Conservation (phyloP, 2,888 invertebrate species). For the Metallyticus violacea region DNA sequence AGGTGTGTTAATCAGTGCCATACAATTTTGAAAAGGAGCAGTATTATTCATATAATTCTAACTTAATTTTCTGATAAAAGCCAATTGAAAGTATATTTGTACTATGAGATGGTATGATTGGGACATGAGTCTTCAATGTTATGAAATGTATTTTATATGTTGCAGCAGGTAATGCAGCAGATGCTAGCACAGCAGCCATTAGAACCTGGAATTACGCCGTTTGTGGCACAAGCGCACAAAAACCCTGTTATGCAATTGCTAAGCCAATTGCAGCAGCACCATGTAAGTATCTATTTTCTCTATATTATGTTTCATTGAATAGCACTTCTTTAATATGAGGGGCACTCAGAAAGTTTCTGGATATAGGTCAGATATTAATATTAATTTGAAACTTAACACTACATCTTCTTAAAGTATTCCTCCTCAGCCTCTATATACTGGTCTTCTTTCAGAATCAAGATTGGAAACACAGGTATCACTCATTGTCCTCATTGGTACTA, state of each 20-base stretch:
- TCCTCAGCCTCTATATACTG: no score
- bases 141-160: background rate
- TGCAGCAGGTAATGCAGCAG: constrained; percentile 31
- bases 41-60: background rate
- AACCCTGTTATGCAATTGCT: constrained; percentile 52
- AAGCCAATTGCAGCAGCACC: background rate
- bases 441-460: no score
- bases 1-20: constrained; percentile 28
- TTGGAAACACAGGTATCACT: no score
- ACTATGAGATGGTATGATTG: background rate
- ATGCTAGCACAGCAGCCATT: constrained; percentile 39
- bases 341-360: no score
- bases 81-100: background rate
- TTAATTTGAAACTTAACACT: no score
- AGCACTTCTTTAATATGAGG: no score
- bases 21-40: no score
- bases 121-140: no score
- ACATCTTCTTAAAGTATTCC: no score
- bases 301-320: no score
- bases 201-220: constrained; percentile 22
- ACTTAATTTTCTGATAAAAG: background rate
- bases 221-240: constrained; percentile 39
- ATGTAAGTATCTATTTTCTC: background rate
- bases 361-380: no score
- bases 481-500: no score